Percentiles rank a stretch among this genome's conserved stretches.
Evolutionary conservation across 2,113 vertebrate species (phyloP).

Genomic region (Cichladusa arquata): DNA sequence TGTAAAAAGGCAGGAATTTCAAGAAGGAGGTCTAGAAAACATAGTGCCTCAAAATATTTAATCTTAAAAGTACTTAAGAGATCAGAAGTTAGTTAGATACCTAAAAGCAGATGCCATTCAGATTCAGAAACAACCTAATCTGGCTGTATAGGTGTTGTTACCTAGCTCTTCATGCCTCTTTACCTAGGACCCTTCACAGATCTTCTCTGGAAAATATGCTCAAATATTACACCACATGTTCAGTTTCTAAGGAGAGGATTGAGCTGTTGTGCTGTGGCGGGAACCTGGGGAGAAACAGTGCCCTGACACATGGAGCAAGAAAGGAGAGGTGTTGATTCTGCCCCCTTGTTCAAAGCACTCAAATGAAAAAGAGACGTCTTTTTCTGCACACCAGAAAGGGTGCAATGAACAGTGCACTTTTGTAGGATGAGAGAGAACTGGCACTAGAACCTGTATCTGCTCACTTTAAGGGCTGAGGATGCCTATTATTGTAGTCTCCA

Average conservation of each 20-base stretch:
- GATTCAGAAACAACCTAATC: not conserved
- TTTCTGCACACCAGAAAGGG: not conserved
- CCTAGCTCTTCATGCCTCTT: not conserved
- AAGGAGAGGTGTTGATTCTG: not conserved
- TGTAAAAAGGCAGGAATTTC: not conserved
- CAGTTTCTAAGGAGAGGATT: not conserved
- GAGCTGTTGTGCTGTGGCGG: fast-evolving
- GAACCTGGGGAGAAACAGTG: not conserved
- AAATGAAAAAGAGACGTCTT: not conserved
- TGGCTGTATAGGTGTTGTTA: not conserved
- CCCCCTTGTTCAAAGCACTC: not conserved
- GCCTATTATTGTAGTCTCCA: not conserved
- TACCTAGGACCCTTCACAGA: not conserved
- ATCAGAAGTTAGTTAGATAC: not conserved
- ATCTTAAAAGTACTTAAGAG: not conserved
- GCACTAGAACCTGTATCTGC: not conserved
- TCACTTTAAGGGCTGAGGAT: not conserved
- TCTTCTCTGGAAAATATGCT: not conserved
- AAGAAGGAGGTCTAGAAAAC: not conserved
- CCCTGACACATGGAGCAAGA: not conserved
- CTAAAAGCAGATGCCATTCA: not conserved
- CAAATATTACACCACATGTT: not conserved
- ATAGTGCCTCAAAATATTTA: not conserved
- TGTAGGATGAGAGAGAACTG: not conserved
- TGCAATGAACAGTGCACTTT: not conserved